Percentiles rank a stretch among this genome's conserved stretches.
Evolutionary conservation across 30 jellyfish, hydroid and myxozoan genomes (phyloP).

Genomic region (Clytia hemisphaerica): DNA sequence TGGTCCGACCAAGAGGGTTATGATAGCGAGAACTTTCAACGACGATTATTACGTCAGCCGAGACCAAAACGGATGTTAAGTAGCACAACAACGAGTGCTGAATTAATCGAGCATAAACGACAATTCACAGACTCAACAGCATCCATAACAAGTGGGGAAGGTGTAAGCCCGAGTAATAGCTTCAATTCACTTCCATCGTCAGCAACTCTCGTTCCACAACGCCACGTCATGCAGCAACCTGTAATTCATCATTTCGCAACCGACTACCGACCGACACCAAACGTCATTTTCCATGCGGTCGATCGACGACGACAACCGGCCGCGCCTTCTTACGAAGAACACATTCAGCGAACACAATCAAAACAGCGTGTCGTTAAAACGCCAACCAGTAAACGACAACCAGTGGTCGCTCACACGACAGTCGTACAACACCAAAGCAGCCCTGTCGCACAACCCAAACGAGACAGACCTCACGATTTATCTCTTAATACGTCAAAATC

Average conservation of each 20-base stretch:
- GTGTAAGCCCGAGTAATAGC: background rate
- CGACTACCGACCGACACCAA: constrained; percentile 45
- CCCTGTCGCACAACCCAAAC: no score
- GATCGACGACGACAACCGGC: constrained; percentile 76
- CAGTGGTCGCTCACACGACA: constrained; percentile 4
- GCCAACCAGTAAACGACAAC: constrained; percentile 1
- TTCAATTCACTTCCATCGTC: background rate
- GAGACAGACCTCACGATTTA: no score
- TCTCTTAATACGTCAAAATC: no score
- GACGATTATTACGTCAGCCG: constrained; percentile 36
- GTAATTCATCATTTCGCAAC: constrained; percentile 35
- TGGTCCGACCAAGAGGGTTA: constrained; percentile 68
- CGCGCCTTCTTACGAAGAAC: constrained; percentile 86
- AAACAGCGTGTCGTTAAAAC: constrained; percentile 36
- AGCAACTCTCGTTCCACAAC: constrained; percentile 2
- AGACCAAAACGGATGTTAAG: constrained; percentile 66
- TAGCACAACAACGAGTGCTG: constrained; percentile 88
- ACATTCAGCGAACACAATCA: constrained; percentile 60
- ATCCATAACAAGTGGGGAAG: no score
- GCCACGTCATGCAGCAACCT: constrained; percentile 26
- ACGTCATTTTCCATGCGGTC: constrained; percentile 27
- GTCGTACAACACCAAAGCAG: constrained; percentile 2
- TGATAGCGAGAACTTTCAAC: constrained; percentile 57
- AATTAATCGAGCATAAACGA: constrained; percentile 76
- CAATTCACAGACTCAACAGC: background rate